Evolutionary conservation across 2,797 vertebrate genomes (phyloP).

Genomic region (Neopelma chrysocephalum): DNA sequence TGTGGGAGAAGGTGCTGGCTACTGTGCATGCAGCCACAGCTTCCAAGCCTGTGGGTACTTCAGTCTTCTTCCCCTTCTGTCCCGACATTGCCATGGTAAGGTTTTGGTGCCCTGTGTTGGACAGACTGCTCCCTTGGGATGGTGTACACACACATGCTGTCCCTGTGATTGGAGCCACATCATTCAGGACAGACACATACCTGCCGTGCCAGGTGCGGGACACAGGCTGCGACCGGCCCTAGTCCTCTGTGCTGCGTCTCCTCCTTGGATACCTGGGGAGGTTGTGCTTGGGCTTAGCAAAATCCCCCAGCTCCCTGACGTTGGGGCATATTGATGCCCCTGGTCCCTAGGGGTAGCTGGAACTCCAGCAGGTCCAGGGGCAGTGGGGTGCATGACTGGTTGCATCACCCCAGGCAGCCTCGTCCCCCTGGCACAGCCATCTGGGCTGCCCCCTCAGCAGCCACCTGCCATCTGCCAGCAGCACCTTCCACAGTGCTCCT

Average conservation of each 20-base stretch:
- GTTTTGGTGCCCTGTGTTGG: not conserved
- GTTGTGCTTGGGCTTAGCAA: not conserved
- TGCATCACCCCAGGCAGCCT: rapidly evolving
- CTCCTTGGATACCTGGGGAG: not conserved
- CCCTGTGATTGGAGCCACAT: not conserved
- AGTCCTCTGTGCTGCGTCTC: rapidly evolving
- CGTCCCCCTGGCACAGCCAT: rapidly evolving
- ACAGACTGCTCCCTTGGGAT: rapidly evolving
- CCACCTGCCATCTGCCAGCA: not conserved
- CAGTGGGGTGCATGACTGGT: not conserved
- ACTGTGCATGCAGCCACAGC: rapidly evolving
- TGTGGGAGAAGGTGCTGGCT: rapidly evolving
- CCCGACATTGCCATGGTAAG: not conserved
- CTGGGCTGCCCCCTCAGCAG: not conserved
- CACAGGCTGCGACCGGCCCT: rapidly evolving
- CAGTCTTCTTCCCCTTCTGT: not conserved
- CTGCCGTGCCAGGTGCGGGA: rapidly evolving
- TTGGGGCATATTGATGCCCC: not conserved
- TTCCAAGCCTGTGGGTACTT: not conserved
- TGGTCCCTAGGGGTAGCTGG: rapidly evolving
- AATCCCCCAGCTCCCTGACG: not conserved
- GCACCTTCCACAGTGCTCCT: not conserved
- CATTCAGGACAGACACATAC: not conserved
- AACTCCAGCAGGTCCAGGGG: not conserved
- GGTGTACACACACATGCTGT: not conserved